phyloP scores from a whole-genome alignment of 2,888 invertebrate species.

The Eueremaeus valkanovi region DNA sequence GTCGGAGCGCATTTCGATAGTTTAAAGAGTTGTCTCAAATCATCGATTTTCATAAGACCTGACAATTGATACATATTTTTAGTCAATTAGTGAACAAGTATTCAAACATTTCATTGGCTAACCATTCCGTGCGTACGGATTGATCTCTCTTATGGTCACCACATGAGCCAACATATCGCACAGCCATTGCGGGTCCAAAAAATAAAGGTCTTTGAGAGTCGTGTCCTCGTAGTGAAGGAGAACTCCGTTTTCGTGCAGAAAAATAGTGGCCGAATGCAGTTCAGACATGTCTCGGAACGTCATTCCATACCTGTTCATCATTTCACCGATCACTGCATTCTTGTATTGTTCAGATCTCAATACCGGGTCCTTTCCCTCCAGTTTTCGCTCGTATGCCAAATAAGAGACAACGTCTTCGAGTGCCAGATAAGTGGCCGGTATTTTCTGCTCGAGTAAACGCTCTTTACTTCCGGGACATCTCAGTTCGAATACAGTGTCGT shows the following conservation, averaged over 20 bases:
- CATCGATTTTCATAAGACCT: conserved; percentile 88
- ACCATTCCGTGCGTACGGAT: conserved; percentile 86
- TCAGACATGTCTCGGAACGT: conserved; percentile 63
- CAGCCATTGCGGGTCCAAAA: conserved; percentile 96
- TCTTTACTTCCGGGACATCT: conserved; percentile 81
- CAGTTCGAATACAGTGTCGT: conserved; percentile 86
- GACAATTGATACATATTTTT: conserved; percentile 13
- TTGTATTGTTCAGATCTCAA: conserved; percentile 54
- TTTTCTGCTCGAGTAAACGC: conserved; percentile 81
- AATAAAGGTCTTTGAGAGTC: conserved; percentile 87
- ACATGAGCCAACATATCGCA: conserved; percentile 97
- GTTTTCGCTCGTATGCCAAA: conserved; percentile 70
- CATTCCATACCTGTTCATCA: conserved; percentile 65
- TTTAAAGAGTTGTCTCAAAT: conserved; percentile 85
- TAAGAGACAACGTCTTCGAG: conserved; percentile 85
- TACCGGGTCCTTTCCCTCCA: conserved; percentile 56
- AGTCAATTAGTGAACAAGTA: background rate
- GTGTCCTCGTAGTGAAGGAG: conserved; percentile 91
- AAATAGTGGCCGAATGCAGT: conserved; percentile 89
- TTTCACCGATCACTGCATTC: conserved; percentile 57
- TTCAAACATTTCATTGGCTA: conserved; percentile 43
- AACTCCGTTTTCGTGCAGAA: conserved; percentile 95
- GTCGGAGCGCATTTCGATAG: conserved; percentile 70
- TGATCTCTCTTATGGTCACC: conserved; percentile 93
- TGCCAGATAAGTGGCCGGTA: conserved; percentile 91